These are phyloP conservation scores for Gymnarchus niloticus DNA, from an alignment of 2,113 vertebrate species.

Conservation along the genomic window DNA sequence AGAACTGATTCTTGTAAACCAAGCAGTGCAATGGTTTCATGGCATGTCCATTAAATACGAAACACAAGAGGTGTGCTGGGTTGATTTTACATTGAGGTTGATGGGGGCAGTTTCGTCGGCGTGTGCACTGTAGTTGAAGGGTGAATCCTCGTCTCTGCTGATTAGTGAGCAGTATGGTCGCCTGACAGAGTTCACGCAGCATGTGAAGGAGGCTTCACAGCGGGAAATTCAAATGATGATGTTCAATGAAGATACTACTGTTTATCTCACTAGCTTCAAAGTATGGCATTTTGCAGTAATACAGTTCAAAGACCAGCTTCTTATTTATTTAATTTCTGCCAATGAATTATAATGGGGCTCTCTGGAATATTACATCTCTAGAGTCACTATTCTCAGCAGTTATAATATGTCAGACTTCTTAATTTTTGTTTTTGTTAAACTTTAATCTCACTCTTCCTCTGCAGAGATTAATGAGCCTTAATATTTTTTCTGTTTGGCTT, in stretches of 20 bases:
- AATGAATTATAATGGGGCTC: not conserved
- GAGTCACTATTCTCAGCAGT: not conserved
- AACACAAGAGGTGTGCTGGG: not conserved
- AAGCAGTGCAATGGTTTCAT: not conserved
- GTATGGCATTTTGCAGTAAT: too few relatives aligned
- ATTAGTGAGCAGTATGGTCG: not conserved
- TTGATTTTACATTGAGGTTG: not conserved
- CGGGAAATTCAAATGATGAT: not conserved
- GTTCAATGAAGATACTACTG: not conserved
- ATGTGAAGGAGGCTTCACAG: not conserved
- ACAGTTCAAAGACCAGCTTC: not conserved
- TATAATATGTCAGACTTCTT: not conserved
- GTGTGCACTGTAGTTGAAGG: not conserved
- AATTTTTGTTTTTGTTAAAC: not conserved
- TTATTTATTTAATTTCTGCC: not conserved
- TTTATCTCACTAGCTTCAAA: not conserved
- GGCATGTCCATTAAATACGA: not conserved
- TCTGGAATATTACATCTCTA: not conserved
- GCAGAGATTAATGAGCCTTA: slow-evolving; percentile 9
- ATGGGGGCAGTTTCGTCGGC: not conserved
- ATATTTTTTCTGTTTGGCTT: not conserved
- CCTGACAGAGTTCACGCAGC: not conserved
- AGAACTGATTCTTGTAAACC: not conserved
- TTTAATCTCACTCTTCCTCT: not conserved
- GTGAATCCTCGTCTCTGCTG: not conserved